Evolutionary conservation across 2,797 vertebrate genomes (phyloP), one percentile per base, ranked within the genome.

Genomic region (Florisuga fusca): DNA sequence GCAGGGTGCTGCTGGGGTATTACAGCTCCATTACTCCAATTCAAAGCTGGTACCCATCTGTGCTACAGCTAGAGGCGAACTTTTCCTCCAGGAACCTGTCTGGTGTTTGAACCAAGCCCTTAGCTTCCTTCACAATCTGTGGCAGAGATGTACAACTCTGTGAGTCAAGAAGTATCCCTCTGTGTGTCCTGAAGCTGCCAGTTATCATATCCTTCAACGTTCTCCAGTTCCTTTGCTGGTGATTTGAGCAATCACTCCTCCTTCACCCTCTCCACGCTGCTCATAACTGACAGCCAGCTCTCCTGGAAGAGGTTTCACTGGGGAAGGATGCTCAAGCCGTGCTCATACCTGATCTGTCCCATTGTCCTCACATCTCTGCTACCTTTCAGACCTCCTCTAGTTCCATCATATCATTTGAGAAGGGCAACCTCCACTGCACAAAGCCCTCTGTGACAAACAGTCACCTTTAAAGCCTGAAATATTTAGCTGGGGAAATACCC

Each of bases 141-240:
- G 36, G 63, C 75, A 79, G 62, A 17, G 36, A 61, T 7, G 17
- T 54, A 64, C 54, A 41, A 62, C 71, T 57, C 16, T 1, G 5
- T 0, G 1, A 21, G 51, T 67, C 88, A 90, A 7, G 0, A 17
- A 83, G 50, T 50, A 71, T 53, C 86, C 31, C 61, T 14, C 34
- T 4, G 2, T 1, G 15, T 12, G n/a, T 15, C 38, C 61, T 74
- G 86, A 81, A 29, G 17, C 73, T 74, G 84, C 45, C 84, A 72
- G 36, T 48, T 57, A 33, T 0, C 0, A 0, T 31, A 45, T 16
- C 69, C 11, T 22, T 92, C 91, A 84, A 23, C 0, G 0, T 22
- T n/a, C 53, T 55, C 76, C 10, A 8, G 43, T 15, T 50, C 38
- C 38, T 85, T 68, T 43, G 26, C 21, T 19, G 38, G 53, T 25